Conservation (phyloP, 2,888 invertebrate genomes). For the Subacronicta megacephala region DNA sequence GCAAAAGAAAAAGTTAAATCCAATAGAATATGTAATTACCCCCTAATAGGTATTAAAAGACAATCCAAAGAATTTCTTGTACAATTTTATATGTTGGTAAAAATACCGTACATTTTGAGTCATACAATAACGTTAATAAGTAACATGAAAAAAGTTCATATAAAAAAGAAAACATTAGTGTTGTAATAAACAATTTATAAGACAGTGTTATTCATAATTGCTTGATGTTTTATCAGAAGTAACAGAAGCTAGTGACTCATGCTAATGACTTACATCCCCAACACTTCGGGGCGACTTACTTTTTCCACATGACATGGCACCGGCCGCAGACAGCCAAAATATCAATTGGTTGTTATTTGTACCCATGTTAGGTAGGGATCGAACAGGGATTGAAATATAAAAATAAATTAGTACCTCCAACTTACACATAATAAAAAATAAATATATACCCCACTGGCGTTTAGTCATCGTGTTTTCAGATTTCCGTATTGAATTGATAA, state of each 20-base stretch:
- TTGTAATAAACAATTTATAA: constrained; percentile 34
- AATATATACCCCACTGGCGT: constrained; percentile 45
- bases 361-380: constrained; percentile 85
- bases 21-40: too few relatives aligned
- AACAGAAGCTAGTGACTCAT: constrained; percentile 70
- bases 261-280: constrained; percentile 69
- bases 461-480: constrained; percentile 37
- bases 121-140: constrained; percentile 42
- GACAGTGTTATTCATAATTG: constrained; percentile 47
- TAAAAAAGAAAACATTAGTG: constrained; percentile 33
- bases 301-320: constrained; percentile 75
- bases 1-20: background rate
- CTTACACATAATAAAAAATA: constrained; percentile 63
- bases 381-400: constrained; percentile 82
- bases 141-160: constrained; percentile 23
- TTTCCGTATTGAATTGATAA: constrained; percentile 34
- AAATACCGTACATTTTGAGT: constrained; percentile 4
- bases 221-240: constrained; percentile 55
- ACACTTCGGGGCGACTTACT: constrained; percentile 78
- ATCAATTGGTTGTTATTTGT: constrained; percentile 77
- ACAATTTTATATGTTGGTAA: background rate
- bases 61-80: too few relatives aligned
- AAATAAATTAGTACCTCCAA: constrained; percentile 87
- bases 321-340: constrained; percentile 77
- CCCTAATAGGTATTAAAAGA: too few relatives aligned